These are phyloP conservation scores for Sinopyrophorus schimmeli DNA, from an alignment of 2,888 invertebrate species.

Conservation along the genomic window DNA sequence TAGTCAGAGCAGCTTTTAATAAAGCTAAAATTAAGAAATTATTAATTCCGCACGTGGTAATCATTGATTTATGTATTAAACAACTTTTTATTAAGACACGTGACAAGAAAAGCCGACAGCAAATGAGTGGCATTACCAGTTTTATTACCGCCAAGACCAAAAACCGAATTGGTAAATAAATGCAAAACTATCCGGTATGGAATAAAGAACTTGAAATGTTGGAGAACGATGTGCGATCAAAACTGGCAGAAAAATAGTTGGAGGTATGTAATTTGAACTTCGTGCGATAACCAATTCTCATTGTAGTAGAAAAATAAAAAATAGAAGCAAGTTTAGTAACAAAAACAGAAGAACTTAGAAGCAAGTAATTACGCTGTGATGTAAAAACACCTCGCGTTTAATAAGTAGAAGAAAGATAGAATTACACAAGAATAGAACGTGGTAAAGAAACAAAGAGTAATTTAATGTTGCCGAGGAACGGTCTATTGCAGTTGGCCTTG, in stretches of 20 bases:
- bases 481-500: constrained; percentile 36
- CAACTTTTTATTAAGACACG: constrained; percentile 16
- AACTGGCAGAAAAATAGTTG: too few species aligned
- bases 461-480: constrained; percentile 32
- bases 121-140: constrained; percentile 16
- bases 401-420: constrained; percentile 11
- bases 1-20: too few species aligned
- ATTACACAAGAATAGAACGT: constrained; percentile 16
- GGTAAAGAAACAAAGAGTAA: constrained; percentile 14
- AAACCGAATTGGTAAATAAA: constrained; percentile 7
- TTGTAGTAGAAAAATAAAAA: constrained; percentile 1
- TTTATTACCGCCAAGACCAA: constrained; percentile 16
- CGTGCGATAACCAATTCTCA: constrained; percentile 4
- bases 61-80: constrained; percentile 9
- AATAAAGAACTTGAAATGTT: too few species aligned
- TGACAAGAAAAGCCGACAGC: constrained; percentile 7
- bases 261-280: constrained; percentile 1
- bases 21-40: too few species aligned
- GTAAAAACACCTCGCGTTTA: constrained; percentile 6
- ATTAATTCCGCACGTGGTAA: not conserved
- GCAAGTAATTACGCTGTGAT: constrained; percentile 14
- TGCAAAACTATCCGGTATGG: constrained; percentile 5
- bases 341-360: constrained; percentile 14
- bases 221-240: too few species aligned
- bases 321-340: constrained; percentile 14